phyloP scores from a whole-genome alignment of 2,113 vertebrate genomes.

The Falcunculus frontatus region DNA sequence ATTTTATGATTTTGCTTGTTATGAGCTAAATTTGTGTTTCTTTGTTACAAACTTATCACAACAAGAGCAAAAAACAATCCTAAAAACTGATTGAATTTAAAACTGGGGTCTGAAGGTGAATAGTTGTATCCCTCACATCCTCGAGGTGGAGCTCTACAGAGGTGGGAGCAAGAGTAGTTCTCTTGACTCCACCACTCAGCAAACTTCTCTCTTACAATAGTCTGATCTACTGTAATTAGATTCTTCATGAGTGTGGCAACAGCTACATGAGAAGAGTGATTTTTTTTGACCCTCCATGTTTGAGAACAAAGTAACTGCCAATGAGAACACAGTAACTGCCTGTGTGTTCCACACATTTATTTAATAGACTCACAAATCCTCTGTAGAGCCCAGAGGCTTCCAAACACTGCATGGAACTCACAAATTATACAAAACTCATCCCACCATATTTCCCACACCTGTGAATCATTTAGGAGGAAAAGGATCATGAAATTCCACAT shows the following conservation, averaged over 20 bases:
- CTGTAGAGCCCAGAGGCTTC: background rate
- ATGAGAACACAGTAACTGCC: background rate
- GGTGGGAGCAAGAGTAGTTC: background rate
- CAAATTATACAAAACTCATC: background rate
- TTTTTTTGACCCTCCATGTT: background rate
- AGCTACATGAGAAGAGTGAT: background rate
- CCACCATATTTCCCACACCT: background rate
- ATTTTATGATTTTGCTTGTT: background rate
- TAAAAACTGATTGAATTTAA: background rate
- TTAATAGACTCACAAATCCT: background rate
- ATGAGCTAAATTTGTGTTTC: background rate
- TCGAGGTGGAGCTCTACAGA: background rate
- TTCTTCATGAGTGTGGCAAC: background rate
- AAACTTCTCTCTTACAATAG: background rate
- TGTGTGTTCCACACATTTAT: background rate
- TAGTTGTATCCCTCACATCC: background rate
- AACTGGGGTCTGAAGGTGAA: background rate
- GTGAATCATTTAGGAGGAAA: background rate
- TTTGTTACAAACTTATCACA: background rate
- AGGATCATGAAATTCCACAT: background rate
- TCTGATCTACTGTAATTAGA: background rate
- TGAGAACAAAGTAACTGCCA: background rate
- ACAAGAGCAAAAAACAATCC: background rate
- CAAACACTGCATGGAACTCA: background rate
- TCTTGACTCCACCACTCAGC: background rate